Conservation (phyloP, 92 coral and sea anemone species). For the Nematostella vectensis region DNA sequence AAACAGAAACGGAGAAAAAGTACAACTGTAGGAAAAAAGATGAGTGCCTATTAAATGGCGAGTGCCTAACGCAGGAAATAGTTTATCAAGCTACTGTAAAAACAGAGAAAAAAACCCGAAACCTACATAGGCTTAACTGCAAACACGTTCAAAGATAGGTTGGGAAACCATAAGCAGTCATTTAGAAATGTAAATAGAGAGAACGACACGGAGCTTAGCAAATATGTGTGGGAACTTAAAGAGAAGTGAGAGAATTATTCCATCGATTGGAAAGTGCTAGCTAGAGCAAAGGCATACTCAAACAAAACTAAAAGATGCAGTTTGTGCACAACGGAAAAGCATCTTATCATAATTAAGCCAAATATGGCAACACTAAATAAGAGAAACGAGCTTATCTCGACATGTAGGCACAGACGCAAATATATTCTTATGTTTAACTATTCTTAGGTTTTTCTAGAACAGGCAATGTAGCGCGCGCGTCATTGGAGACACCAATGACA, state of each 20-base stretch:
- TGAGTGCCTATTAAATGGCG: slow-evolving; percentile 29
- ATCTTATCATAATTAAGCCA: neutral
- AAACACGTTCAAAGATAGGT: slow-evolving; percentile 15
- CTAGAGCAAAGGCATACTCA: slow-evolving; percentile 4
- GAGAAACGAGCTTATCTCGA: neutral
- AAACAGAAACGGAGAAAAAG: neutral
- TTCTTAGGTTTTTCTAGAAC: too few relatives aligned
- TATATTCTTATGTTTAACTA: too few relatives aligned
- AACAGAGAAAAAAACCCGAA: slow-evolving; percentile 11
- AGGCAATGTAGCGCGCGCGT: too few relatives aligned
- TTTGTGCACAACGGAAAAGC: neutral
- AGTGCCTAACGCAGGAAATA: slow-evolving; percentile 29
- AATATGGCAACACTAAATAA: neutral
- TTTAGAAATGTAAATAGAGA: slow-evolving; percentile 8
- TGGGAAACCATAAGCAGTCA: slow-evolving; percentile 26
- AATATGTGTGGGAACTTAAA: slow-evolving; percentile 25
- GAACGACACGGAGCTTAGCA: slow-evolving; percentile 36
- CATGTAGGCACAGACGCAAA: neutral
- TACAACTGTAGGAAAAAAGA: slow-evolving; percentile 37
- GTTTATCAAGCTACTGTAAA: slow-evolving; percentile 45
- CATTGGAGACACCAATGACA: too few relatives aligned
- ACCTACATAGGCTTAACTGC: slow-evolving; percentile 21
- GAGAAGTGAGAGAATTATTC: slow-evolving; percentile 8
- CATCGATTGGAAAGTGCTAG: slow-evolving; percentile 35
- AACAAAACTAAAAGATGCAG: neutral